Conservation (phyloP, 2,888 invertebrate genomes). For the Erebia ligea region DNA sequence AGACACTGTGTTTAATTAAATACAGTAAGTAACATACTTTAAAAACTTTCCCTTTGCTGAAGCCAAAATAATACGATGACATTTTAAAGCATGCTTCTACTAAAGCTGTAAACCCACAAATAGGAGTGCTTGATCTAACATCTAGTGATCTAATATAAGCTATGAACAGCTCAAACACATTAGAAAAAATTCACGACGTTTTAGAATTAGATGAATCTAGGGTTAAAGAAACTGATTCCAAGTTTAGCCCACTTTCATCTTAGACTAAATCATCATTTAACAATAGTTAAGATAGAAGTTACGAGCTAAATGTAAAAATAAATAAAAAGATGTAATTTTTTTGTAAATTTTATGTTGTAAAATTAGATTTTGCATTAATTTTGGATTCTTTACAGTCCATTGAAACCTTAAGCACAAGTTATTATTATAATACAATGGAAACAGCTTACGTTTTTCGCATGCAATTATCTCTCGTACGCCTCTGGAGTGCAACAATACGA, state of each 20-base stretch:
- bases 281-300: not conserved
- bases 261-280: not conserved
- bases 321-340: too few species aligned
- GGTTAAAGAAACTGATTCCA: too few species aligned
- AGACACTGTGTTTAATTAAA: slow-evolving; percentile 31
- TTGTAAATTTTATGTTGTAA: not conserved
- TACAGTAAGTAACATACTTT: slow-evolving; percentile 1
- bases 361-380: not conserved
- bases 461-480: slow-evolving; percentile 60
- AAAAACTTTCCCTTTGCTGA: slow-evolving; percentile 18
- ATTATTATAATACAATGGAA: slow-evolving; percentile 61
- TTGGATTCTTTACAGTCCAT: not conserved
- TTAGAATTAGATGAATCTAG: too few species aligned
- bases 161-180: too few species aligned
- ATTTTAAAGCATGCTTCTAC: not conserved
- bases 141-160: not conserved
- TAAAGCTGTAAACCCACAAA: not conserved
- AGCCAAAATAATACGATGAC: slow-evolving; percentile 6
- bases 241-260: too few species aligned
- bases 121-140: not conserved
- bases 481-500: slow-evolving; percentile 71
- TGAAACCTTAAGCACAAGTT: not conserved
- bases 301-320: not conserved
- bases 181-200: too few species aligned
- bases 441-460: slow-evolving; percentile 71